These are phyloP conservation scores for Mythimna vitellina DNA, from an alignment of 2,888 invertebrate genomes.

Conservation along the genomic window DNA sequence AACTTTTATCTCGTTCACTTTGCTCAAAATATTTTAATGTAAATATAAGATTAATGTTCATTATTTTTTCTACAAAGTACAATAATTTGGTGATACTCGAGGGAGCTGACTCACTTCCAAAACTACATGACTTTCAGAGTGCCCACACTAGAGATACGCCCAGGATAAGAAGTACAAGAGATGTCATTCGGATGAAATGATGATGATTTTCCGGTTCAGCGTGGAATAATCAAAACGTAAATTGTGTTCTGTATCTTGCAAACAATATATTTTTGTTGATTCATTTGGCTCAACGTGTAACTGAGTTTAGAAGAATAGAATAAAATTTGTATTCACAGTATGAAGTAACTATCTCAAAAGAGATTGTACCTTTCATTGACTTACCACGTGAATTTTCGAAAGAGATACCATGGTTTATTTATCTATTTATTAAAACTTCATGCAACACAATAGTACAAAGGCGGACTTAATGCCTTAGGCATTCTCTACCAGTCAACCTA, in stretches of 20 bases:
- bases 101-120: no score
- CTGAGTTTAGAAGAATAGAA: neutral
- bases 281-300: neutral
- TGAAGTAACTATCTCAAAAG: neutral
- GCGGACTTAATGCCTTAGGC: no score
- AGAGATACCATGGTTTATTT: no score
- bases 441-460: no score
- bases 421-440: no score
- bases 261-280: neutral
- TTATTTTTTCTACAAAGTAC: no score
- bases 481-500: no score
- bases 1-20: conserved; percentile 5
- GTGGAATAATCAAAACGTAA: neutral
- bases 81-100: no score
- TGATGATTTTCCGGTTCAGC: neutral
- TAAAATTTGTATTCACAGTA: neutral
- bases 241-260: neutral
- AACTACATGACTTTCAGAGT: no score
- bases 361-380: neutral
- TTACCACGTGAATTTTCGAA: no score
- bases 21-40: neutral
- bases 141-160: neutral
- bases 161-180: neutral
- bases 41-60: neutral
- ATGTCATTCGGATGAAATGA: neutral